Base-by-base conservation (phyloP, 2,113 vertebrate species). In the Hippocampus comes region DNA sequence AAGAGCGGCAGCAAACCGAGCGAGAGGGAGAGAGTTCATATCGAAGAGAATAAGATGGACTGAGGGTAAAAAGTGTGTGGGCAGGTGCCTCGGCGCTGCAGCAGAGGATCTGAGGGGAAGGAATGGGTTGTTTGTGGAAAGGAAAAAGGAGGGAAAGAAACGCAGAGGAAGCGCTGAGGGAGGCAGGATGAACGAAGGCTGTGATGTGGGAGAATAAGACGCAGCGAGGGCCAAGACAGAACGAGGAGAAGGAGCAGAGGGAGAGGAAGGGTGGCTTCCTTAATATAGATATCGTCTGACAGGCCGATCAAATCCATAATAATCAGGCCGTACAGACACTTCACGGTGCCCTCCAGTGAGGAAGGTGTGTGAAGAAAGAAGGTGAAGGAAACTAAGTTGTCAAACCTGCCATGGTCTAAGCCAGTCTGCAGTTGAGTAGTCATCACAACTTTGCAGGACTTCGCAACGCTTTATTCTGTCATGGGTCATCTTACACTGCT, bases 281-380 rank as follows among this genome's bases (percentile, higher is more conserved):
- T 75, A 81, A 75, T 78, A 84, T 74, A 82, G 80, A 81, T 73
- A 76, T 76, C 71, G 43, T 75, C 51, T 75, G 85, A 84, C 81
- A 75, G 81, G 77, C 72, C 67, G 71, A 74, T 66, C 67, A 76
- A 76, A 82, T 72, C 80, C 76, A 55, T 72, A 85, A 83, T 75
- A 76, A 82, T 87, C 79, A 79, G 71, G 65, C 74, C n/a, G 74
- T 69, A 63, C 74, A 72, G 11, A 20, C 38, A 51, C 68, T 72
- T 60, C 56, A 80, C 69, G 70, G 67, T 74, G 71, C 76, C 75
- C 74, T 34, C 65, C 76, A 79, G 71, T 71, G 68, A 72, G 71
- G 67, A 64, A 76, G 70, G 74, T 48, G 70, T 82, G 72, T 84
- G 51, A 72, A 74, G 63, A 72, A 76, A 82, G 68, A 79, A 80